These are phyloP conservation scores for Chorisops tibialis DNA, from an alignment of 2,888 invertebrate genomes.

Conservation along the genomic window DNA sequence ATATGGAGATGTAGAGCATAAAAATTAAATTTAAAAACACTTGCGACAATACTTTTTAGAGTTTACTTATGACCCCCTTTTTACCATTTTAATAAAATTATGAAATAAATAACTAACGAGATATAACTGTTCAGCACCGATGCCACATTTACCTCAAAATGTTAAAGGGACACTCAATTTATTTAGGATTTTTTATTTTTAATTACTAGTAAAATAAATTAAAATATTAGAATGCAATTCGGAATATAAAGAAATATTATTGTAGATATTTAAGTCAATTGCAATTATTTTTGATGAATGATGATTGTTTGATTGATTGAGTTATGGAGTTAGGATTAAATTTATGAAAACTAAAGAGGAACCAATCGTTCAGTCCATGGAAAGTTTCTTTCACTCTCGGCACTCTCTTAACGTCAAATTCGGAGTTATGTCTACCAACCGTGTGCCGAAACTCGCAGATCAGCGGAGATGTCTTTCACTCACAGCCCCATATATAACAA, in stretches of 20 bases:
- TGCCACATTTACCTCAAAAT: constrained; percentile 21
- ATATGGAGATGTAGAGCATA: neutral
- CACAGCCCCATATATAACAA: no score
- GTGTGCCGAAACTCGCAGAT: no score
- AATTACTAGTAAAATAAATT: neutral
- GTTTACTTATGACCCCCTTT: neutral
- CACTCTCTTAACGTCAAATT: no score
- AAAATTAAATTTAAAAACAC: constrained; percentile 6
- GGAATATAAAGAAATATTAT: neutral
- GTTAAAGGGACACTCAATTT: neutral
- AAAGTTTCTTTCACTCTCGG: no score
- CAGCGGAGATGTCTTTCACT: no score
- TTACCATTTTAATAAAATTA: neutral
- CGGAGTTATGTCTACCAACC: no score
- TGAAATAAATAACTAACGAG: constrained; percentile 6
- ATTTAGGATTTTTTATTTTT: neutral
- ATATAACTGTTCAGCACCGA: neutral
- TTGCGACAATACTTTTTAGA: constrained; percentile 17
- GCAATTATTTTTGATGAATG: neutral
- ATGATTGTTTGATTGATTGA: no score
- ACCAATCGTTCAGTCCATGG: no score
- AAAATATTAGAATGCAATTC: constrained; percentile 5
- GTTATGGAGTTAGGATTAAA: no score
- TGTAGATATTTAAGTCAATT: no score
- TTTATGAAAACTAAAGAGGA: no score